Base-by-base conservation (phyloP, 2,113 vertebrate genomes). In the Origma solitaria region DNA sequence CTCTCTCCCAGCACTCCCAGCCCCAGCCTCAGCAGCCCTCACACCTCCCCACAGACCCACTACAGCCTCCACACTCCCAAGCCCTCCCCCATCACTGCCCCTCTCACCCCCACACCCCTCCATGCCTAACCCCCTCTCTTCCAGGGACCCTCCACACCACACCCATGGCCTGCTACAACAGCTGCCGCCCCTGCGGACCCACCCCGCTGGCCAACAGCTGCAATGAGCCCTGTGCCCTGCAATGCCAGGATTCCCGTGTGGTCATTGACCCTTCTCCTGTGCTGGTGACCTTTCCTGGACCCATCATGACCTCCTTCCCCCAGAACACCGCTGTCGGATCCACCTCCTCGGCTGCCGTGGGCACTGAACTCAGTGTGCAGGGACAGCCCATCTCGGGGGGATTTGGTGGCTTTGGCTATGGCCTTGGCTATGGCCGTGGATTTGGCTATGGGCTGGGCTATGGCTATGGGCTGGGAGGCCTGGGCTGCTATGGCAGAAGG, bases 41-140 rank as follows among this genome's bases (percentile, higher is more conserved):
- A 45, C 19, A 19, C 44, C 44, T 45, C 44, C 44, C 44, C 19
- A 45, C 44, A 45, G 18, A 9, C 44, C 18, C 44, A 45, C 44
- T 20, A 45, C 44, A 45, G 44, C 44, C 44, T 45, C 44, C 44
- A 45, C 18, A 45, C 19, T 45, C 44, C 19, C 18, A 20, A 18
- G 10, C 18, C 18, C 44, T 45, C 19, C 18, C 19, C 8, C 44
- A 45, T 9, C 35, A 12, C 27, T 0, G 3, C 19, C 13, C 7
- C 13, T 20, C 1, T 0, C 8, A 23, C 11, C 6, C 50, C 22
- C 5, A 38, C 8, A 4, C 1, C 24, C 18, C 9, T 68, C 65
- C 33, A 44, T 27, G 25, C 3, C n/a, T 50, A 45, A 69, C 5
- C 10, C 10, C 8, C 7, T 70, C 68, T 70, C 28, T 71, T 71